Base-by-base conservation (phyloP, 2,113 vertebrate genomes). In the Girardinichthys multiradiatus region DNA sequence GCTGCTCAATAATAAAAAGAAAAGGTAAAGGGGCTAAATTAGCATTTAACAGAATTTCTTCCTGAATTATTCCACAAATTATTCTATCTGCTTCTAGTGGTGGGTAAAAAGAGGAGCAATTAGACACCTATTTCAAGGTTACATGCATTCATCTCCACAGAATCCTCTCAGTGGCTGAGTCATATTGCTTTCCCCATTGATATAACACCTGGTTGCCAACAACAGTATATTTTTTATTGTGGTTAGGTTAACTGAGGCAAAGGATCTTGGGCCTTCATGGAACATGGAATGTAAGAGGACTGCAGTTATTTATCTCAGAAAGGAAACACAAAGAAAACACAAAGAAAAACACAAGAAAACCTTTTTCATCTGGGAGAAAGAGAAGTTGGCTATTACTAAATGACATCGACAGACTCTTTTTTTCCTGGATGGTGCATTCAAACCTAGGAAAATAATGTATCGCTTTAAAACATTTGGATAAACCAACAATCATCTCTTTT, bases 311-410 rank as follows among this genome's bases (percentile, higher is more conserved):
- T 70, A 76, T 39, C 39, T 58, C 37, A 15, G 42, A 45, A 60
- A 72, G 30, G 30, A 66, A 74, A 83, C n/a, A 37, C 39, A 48
- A 67, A 81, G 61, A 86, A 63, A 45, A 45, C n/a, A n/a, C n/a
- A n/a, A n/a, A n/a, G n/a, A n/a, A n/a, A n/a, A n/a, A n/a, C n/a
- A n/a, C n/a, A n/a, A n/a, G n/a, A n/a, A n/a, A 81, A 80, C 37
- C 7, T 54, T 24, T 54, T 75, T 79, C 72, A 68, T 77, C 73
- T 37, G 19, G n/a, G 30, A 57, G 51, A 2, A 28, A 68, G 51
- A 70, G 70, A 80, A 79, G 21, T 28, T 61, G 70, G 37, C 78
- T 73, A 81, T 83, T 70, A 69, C 9, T 15, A 70, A 68, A 69
- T 10, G 37, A 33, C n/a, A n/a, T n/a, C n/a, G n/a, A n/a, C 37